Evolutionary conservation across 2,888 invertebrate genomes (phyloP).

Genomic region (Rhorus exstirpatorius): DNA sequence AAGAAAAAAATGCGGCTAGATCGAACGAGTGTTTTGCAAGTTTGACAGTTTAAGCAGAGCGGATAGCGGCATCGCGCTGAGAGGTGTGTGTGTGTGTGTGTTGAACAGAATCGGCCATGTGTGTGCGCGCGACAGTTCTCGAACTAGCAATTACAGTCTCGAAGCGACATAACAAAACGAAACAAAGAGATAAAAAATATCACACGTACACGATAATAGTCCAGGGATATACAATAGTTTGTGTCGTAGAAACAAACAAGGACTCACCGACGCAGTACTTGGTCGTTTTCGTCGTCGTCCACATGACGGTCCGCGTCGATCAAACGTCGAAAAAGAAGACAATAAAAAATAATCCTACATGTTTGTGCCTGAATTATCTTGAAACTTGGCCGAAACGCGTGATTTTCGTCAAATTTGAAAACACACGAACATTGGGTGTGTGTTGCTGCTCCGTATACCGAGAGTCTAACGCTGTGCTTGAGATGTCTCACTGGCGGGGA

Average conservation of each 20-base stretch:
- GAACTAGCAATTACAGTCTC: constrained; percentile 56
- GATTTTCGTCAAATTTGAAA: constrained; percentile 76
- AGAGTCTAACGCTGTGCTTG: constrained; percentile 67
- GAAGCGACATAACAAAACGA: no score
- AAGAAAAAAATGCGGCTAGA: no score
- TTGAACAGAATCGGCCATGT: no score
- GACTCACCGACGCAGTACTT: constrained; percentile 92
- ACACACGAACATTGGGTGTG: constrained; percentile 85
- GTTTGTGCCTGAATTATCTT: constrained; percentile 26
- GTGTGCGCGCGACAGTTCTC: not conserved
- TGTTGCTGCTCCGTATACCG: constrained; percentile 77
- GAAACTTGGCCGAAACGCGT: constrained; percentile 37
- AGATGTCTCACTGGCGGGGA: constrained; percentile 51
- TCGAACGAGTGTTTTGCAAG: no score
- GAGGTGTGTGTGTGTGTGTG: no score
- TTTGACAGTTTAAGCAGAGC: no score
- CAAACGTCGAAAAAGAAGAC: not conserved
- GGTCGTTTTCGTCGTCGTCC: constrained; percentile 91
- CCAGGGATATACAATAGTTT: no score
- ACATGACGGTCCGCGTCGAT: constrained; percentile 87
- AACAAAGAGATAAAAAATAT: no score
- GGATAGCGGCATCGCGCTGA: no score
- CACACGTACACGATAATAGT: no score
- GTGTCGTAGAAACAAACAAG: constrained; percentile 21
- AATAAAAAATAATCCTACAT: constrained; percentile 27